A percentile compares a stretch with the other conserved stretches of the same genome.
These are phyloP conservation scores for Aldrovandia affinis DNA, from an alignment of 2,797 vertebrate species.

Conservation along the genomic window DNA sequence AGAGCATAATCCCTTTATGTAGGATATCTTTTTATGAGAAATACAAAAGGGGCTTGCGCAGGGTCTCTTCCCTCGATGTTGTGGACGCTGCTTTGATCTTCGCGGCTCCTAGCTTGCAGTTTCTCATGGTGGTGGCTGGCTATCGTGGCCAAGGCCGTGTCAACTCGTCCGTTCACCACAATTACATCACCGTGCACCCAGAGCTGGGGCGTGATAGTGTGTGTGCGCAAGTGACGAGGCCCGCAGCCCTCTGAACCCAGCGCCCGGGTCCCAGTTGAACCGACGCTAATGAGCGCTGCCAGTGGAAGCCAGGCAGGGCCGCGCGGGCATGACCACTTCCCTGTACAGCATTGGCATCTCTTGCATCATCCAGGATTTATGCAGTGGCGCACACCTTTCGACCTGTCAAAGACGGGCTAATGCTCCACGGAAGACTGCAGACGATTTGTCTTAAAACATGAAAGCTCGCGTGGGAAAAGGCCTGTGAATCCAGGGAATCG, in stretches of 20 bases:
- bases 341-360: conserved; percentile 47
- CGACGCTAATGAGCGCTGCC: conserved; percentile 28
- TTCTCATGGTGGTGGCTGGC: conserved; percentile 56
- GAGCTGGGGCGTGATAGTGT: conserved; percentile 55
- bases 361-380: conserved; percentile 48
- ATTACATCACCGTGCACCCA: conserved; percentile 60
- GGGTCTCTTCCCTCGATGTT: conserved; percentile 22
- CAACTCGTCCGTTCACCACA: conserved; percentile 69
- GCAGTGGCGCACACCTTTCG: conserved; percentile 35
- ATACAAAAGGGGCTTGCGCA: conserved; percentile 9
- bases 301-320: neutral
- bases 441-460: conserved; percentile 17
- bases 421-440: neutral
- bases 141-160: conserved; percentile 67
- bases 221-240: conserved; percentile 23
- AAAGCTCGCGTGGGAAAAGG: neutral
- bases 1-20: conserved; percentile 42
- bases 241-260: conserved; percentile 47
- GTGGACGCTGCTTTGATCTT: conserved; percentile 22
- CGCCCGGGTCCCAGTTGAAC: conserved; percentile 1
- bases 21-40: conserved; percentile 38
- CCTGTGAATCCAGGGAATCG: neutral
- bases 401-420: conserved; percentile 36
- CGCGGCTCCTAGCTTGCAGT: conserved; percentile 30
- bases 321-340: conserved; percentile 39